Evolutionary conservation across 2,888 invertebrate genomes (phyloP), one percentile per base, ranked within the genome.

Genomic region (Cheilosia grossa): DNA sequence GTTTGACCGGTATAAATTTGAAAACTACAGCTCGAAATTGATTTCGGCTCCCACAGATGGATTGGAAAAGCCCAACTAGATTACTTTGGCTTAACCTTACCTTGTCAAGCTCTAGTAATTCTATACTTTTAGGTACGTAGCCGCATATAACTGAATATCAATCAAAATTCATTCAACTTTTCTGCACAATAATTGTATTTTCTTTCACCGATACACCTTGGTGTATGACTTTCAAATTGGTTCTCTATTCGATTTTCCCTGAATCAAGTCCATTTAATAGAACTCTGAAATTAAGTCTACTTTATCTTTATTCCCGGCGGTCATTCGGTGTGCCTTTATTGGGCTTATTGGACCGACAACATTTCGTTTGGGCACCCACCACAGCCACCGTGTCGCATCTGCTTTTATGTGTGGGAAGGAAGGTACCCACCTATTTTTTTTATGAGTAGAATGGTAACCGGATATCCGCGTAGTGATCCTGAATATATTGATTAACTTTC

Each of bases 401-500:
- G 61, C 54, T 58, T 66, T 3, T 40, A 27, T 70, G 37, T 37
- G 37, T 37, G 37, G 47, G 4, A 47, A 47, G 0, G 47, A 30
- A 7, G 30, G 30, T 30, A 30, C 30, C 27, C 2, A 27, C 27
- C 27, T 6, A 47, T 17, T 66, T 66, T 66, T 67, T 59, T 64
- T 54, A 21, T 17, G 42, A 37, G 13, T 37, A 0, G 66, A 58
- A 75, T 73, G 61, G 82, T 77, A 44, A 82, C 67, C 66, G 78
- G 78, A 82, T 78, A 82, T 73, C 73, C 67, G 51, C 63, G 67
- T 37, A 37, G 33, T 63, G 63, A 82, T 82, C 67, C 82, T 82
- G 78, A 78, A 82, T 82, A 73, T 78, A 82, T 82, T 78, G 78
- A 78, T 82, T 82, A 67, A 72, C 61, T 82, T 78, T 73, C 54